Percentiles rank a stretch among this genome's conserved stretches.
These are phyloP conservation scores for Trogon melanurus DNA, from an alignment of 2,113 vertebrate species.

Conservation along the genomic window DNA sequence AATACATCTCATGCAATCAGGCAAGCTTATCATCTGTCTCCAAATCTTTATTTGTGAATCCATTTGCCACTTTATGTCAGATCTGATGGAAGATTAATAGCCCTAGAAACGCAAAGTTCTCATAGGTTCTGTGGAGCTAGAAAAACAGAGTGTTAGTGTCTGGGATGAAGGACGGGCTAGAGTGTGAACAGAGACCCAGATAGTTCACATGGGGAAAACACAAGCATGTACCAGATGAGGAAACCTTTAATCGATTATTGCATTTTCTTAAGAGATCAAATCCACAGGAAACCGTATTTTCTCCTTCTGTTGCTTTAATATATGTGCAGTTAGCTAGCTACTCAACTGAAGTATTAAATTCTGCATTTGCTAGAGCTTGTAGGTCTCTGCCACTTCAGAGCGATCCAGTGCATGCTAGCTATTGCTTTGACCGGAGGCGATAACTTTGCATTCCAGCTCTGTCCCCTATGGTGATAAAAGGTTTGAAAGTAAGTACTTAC, in stretches of 20 bases:
- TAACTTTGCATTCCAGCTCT: neutral
- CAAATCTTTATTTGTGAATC: neutral
- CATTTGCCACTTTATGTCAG: neutral
- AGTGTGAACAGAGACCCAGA: neutral
- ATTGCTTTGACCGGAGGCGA: neutral
- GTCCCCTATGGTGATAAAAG: rapidly evolving
- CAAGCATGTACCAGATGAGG: neutral
- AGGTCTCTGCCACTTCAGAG: neutral
- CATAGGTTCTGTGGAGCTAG: neutral
- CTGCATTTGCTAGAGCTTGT: neutral
- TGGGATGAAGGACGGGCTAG: neutral
- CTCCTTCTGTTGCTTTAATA: neutral
- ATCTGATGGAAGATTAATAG: neutral
- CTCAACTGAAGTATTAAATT: neutral
- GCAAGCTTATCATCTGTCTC: no score
- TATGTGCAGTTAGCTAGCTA: neutral
- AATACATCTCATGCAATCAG: neutral
- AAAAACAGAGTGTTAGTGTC: neutral
- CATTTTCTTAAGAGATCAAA: neutral
- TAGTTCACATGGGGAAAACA: neutral
- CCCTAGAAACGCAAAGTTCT: neutral
- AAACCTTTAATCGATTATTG: neutral
- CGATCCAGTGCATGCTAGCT: neutral
- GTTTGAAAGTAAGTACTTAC: neutral
- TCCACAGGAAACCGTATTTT: neutral